A percentile compares a stretch with the other conserved stretches of the same genome.
Conservation (phyloP, 2,888 invertebrate species). For the Epirrhoe alternata region DNA sequence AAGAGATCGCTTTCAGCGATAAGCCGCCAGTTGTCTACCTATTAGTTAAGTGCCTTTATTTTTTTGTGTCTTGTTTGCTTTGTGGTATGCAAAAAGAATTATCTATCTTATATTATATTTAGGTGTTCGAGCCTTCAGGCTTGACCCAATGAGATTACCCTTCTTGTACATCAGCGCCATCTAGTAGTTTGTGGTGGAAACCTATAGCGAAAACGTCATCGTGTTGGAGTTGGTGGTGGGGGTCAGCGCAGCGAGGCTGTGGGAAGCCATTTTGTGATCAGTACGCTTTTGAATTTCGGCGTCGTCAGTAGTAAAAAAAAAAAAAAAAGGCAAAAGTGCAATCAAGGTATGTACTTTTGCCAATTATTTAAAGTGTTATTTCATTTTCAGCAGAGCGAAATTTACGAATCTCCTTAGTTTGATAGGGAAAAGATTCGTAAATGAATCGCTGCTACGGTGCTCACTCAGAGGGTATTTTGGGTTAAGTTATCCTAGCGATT, state of each 20-base stretch:
- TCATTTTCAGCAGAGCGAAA: not conserved
- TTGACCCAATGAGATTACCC: not conserved
- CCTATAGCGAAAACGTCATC: no score
- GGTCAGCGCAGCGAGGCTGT: not conserved
- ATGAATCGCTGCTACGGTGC: not conserved
- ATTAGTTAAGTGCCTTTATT: no score
- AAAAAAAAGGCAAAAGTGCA: not conserved
- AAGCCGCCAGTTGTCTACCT: no score
- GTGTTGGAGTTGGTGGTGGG: no score
- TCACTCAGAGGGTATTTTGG: not conserved
- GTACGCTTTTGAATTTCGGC: not conserved
- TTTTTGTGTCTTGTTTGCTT: no score
- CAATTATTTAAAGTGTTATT: not conserved
- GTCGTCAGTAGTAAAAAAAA: not conserved
- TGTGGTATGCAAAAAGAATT: no score
- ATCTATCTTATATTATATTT: no score
- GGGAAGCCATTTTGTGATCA: not conserved
- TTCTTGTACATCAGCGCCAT: no score
- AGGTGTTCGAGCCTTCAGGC: not conserved
- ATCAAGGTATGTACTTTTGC: not conserved
- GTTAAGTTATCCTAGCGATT: not conserved
- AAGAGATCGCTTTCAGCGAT: no score
- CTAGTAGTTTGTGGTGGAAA: no score
- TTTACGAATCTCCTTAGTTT: constrained; percentile 1
- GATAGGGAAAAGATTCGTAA: not conserved